These are phyloP conservation scores for Pseudomyrmex pallidus DNA, from an alignment of 1,140 invertebrate species.

Conservation along the genomic window DNA sequence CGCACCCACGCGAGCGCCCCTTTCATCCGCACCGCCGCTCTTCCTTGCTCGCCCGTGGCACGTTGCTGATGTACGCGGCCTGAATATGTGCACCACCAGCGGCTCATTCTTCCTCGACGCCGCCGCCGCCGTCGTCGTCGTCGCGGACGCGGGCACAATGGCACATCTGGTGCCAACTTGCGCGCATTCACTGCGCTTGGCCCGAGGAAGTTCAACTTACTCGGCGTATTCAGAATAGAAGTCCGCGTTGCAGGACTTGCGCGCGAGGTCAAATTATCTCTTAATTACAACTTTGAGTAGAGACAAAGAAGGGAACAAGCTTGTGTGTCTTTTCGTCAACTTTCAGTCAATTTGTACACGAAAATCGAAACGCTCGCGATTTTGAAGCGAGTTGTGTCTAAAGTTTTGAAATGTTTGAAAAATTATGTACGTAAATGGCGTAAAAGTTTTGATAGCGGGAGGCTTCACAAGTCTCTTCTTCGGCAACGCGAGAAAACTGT, in stretches of 20 bases:
- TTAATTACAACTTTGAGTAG: too few species aligned
- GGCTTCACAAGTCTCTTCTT: background rate
- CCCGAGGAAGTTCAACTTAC: conserved; percentile 47
- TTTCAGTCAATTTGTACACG: too few species aligned
- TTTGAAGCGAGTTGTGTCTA: too few species aligned
- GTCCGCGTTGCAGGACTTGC: background rate
- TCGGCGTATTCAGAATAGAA: background rate
- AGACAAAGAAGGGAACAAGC: too few species aligned
- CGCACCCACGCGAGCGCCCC: conserved; percentile 75
- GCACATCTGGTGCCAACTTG: conserved; percentile 66
- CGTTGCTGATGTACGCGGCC: conserved; percentile 18
- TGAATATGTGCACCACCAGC: conserved; percentile 18
- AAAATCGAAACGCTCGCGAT: too few species aligned
- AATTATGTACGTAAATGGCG: too few species aligned
- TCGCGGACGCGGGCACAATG: conserved; percentile 58
- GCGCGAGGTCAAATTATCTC: too few species aligned
- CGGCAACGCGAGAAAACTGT: background rate
- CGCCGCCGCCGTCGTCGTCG: background rate
- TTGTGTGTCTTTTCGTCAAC: too few species aligned
- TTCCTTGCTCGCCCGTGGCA: conserved; percentile 36
- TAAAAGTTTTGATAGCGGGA: too few species aligned
- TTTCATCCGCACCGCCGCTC: conserved; percentile 46
- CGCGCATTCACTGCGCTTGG: conserved; percentile 41
- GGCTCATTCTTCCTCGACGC: conserved; percentile 34
- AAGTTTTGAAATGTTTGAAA: too few species aligned